Evolutionary conservation across 2,113 vertebrate species (phyloP), one percentile per base, ranked within the genome.

Genomic region (Alethe castanea): DNA sequence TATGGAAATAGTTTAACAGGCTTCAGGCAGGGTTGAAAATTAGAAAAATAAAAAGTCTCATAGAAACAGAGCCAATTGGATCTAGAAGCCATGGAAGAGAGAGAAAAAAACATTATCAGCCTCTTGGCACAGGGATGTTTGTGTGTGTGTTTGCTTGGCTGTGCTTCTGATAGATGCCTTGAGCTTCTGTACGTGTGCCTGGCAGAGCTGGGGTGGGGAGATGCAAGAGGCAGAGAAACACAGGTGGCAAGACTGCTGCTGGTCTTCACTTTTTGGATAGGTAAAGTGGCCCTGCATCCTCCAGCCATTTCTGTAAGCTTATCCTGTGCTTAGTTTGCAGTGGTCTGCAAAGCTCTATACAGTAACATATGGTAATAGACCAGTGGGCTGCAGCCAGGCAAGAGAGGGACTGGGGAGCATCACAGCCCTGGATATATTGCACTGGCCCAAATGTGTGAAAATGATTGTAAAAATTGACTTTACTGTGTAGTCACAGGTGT

Each of bases 271-370:
- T 80, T 80, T 66, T 11, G 3, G 28, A 33, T 11, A 33, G 38
- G 38, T 42, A 19, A 71, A 33, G 28, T 31, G 54, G 33, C 9
- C 38, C 60, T 70, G 11, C 26, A 33, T 71, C 31, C 33, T 78
- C 28, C 17, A 71, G 22, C 7, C 1, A 0, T 19, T 79, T 23
- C 31, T 57, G 8, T 25, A 45, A 61, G 13, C 48, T 78, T 59
- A 28, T 50, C 42, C 54, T 61, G 14, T 65, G 42, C 42, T 81
- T 22, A 28, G 38, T 47, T 62, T 48, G n/a, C 44, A 13, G 8
- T 5, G n/a, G 23, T 31, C 18, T 81, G 90, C 40, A 61, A 70
- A 81, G 31, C 7, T 54, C 6, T 14, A 0, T 11, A 3, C 0
- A 29, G 24, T 14, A 23, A 64, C 8, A 18, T 4, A 5, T 67